Evolutionary conservation across 2,797 vertebrate species (phyloP), one percentile per base, ranked within the genome.

Genomic region (Helicolenus hilgendorfi): DNA sequence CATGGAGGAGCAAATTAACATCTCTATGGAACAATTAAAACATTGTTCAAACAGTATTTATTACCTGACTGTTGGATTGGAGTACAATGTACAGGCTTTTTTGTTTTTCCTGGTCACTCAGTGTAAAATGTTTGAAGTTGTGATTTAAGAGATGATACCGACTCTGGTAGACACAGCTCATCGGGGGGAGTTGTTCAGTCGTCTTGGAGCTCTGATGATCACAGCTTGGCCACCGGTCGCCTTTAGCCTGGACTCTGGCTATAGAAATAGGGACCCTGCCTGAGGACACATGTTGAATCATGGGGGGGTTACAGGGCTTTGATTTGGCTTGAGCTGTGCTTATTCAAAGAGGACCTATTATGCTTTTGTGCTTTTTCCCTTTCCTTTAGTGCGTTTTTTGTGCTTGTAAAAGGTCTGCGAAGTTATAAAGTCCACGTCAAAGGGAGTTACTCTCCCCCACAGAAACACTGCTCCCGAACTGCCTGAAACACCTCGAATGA

Each of bases 221-320:
- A 38, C 11, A 13, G 11, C 36, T 18, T 0, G 59, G 11, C 41
- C 29, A 53, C 3, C 18, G 24, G 14, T 20, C 10, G 2, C 24
- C 64, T 31, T 31, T 18, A 29, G 7, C 7, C 14, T 49, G 20
- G 11, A 49, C 27, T 29, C 29, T 59, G 24, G n/a, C 26, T 72
- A 22, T 29, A 18, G 5, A 45, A 36, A 29, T 0, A 33, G 11
- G 2, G 10, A 1, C 9, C 5, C 2, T 26, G 18, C 0, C 2
- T 5, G 8, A 35, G 7, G 14, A 6, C 62, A 64, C 20, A 49
- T 5, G 1, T 3, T 15, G 27, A 59, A 15, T 72, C 36, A 14
- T 35, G 38, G 7, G 33, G 33, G 33, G 33, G 33, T 33, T 8
- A 33, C 33, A 33, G 33, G 33, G 33, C 33, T 33, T 33, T 33